A percentile compares a stretch with the other conserved stretches of the same genome.
Evolutionary conservation across 2,888 invertebrate genomes (phyloP).

Genomic region (Nezara viridula): DNA sequence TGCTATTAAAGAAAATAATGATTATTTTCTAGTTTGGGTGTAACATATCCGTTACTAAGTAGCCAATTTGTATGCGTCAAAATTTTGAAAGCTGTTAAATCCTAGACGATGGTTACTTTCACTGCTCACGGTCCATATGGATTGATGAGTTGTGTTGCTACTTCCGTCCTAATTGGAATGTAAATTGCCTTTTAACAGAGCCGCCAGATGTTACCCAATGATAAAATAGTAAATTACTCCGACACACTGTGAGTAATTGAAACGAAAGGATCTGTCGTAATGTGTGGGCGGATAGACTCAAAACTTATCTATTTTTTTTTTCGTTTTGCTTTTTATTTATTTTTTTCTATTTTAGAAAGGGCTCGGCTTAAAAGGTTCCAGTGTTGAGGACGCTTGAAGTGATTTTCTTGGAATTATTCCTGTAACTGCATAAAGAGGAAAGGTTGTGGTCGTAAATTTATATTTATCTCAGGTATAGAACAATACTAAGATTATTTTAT

Average conservation of each 20-base stretch:
- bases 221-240: slow-evolving; percentile 39
- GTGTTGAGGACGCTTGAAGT: neutral
- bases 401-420: neutral
- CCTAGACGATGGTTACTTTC: neutral
- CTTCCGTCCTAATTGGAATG: slow-evolving; percentile 35
- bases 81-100: neutral
- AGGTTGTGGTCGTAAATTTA: too few species aligned
- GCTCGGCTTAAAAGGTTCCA: slow-evolving; percentile 3
- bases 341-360: slow-evolving; percentile 13
- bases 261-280: slow-evolving; percentile 33
- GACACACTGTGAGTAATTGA: slow-evolving; percentile 40
- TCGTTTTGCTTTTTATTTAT: neutral
- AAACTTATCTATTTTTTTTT: slow-evolving; percentile 19
- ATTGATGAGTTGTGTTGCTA: slow-evolving; percentile 31
- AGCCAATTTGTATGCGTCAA: neutral
- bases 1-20: neutral
- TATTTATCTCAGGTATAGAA: too few species aligned
- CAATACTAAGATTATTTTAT: too few species aligned
- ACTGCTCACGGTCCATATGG: slow-evolving; percentile 12
- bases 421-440: too few species aligned
- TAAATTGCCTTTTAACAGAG: slow-evolving; percentile 17
- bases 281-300: neutral
- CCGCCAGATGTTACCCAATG: slow-evolving; percentile 41
- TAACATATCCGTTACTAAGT: neutral
- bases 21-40: neutral